Evolutionary conservation across 1,140 invertebrate species (phyloP).

Genomic region (Ceratosolen solmsi): DNA sequence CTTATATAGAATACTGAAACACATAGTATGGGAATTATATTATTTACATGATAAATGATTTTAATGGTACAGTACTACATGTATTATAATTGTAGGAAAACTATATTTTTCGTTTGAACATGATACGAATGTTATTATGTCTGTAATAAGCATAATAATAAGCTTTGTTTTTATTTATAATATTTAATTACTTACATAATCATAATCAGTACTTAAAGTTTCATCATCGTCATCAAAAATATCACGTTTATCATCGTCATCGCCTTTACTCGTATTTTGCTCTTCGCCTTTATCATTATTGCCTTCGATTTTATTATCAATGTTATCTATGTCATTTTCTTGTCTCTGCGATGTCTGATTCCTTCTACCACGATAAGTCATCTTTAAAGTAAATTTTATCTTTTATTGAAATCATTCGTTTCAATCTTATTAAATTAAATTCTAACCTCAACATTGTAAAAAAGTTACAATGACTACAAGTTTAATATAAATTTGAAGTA

Average conservation of each 20-base stretch:
- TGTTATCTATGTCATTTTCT: slow-evolving; percentile 41
- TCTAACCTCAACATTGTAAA: too few species aligned
- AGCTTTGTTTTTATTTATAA: neutral
- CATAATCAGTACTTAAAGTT: slow-evolving; percentile 46
- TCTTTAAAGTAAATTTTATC: slow-evolving; percentile 46
- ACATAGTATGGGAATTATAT: too few species aligned
- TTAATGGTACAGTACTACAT: too few species aligned
- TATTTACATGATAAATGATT: too few species aligned
- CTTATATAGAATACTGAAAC: too few species aligned
- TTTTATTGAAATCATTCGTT: too few species aligned
- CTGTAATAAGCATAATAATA: too few species aligned
- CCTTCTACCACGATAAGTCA: slow-evolving; percentile 47
- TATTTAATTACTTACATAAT: slow-evolving; percentile 42
- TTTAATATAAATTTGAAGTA: too few species aligned
- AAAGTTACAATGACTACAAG: too few species aligned
- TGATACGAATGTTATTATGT: too few species aligned
- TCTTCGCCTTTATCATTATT: slow-evolving; percentile 45
- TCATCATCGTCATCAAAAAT: slow-evolving; percentile 43
- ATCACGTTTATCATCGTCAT: slow-evolving; percentile 46
- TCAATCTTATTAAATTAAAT: neutral
- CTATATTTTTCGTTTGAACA: neutral
- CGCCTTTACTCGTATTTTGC: slow-evolving; percentile 41
- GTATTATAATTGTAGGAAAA: too few species aligned
- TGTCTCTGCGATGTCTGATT: slow-evolving; percentile 60
- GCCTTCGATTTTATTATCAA: slow-evolving; percentile 1